Base-by-base conservation (phyloP, 2,888 invertebrate genomes). In the Ophraella communa region DNA sequence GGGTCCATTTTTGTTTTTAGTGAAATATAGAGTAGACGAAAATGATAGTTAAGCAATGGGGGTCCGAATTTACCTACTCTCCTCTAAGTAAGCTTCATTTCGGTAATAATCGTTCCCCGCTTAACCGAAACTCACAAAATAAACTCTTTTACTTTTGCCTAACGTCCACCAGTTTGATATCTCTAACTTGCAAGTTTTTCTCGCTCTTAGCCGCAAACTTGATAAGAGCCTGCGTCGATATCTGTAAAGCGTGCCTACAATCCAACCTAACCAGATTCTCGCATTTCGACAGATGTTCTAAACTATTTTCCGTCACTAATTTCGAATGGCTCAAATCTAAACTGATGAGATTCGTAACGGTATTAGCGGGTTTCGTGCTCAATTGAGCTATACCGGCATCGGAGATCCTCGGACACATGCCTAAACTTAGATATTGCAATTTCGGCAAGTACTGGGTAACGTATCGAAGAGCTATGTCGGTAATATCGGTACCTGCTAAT, bases 331-430 rank as follows among this genome's bases (percentile, higher is more conserved):
- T 91, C 72, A 95, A 84, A 81, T 94, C 93, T 33, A 95, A 84
- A 68, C 89, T 89, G 65, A 87, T 85, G 68, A 95, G 84, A 57
- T 88, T 88, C 14, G 82, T 82, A n/a, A 89, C 88, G 21, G 89
- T 89, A 47, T 83, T 84, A n/a, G 89, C 89, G 65, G 91, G 89
- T 27, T 89, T 87, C 65, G 93, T 91, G 56, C 91, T 91, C 47
- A 95, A 85, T 81, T 94, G 94, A 23, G 94, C 94, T 53, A 96
- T 91, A 51, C 95, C 95, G 10, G 94, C 93, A 81, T 96, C 95
- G 0, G 95, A 94, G 42, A 96, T 87, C 21, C 94, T 87, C 62
- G 92, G 91, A 82, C 96, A 96, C 61, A 93, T 92, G 69, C 94
- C 88, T 72, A 96, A 85, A 83, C 95, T 93, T 72, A 96, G 83